These are phyloP conservation scores for Thecophora atra DNA, from an alignment of 2,888 invertebrate genomes.

Conservation along the genomic window DNA sequence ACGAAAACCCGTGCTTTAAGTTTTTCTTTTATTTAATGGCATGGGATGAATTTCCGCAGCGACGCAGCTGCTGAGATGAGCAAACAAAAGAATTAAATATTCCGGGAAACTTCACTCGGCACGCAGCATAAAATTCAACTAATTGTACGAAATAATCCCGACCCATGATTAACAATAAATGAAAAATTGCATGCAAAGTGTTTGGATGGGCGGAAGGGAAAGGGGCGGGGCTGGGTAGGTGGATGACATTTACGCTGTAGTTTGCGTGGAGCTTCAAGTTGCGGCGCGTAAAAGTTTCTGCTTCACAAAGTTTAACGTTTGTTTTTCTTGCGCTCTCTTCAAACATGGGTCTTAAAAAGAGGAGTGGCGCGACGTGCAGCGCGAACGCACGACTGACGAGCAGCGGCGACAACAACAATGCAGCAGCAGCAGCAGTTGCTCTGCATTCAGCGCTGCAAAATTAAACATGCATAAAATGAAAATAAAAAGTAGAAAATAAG, in stretches of 20 bases:
- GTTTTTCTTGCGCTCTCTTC: conserved; percentile 19
- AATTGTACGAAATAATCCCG: conserved; percentile 58
- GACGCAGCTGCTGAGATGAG: conserved; percentile 2
- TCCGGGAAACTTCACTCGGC: conserved; percentile 17
- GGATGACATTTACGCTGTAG: conserved; percentile 10
- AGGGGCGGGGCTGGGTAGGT: not conserved
- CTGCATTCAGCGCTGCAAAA: not conserved
- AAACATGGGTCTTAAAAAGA: not conserved
- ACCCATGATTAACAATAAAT: conserved; percentile 53
- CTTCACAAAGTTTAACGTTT: conserved; percentile 25
- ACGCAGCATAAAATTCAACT: conserved; percentile 50
- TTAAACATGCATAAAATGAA: not conserved
- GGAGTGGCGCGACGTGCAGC: not conserved
- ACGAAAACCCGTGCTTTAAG: not conserved
- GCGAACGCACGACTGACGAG: not conserved
- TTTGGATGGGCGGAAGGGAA: not conserved
- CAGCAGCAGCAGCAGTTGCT: not conserved
- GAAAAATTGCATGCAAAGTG: conserved; percentile 34
- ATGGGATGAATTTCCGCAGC: conserved; percentile 3
- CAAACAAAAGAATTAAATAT: conserved; percentile 32
- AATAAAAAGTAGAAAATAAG: not conserved
- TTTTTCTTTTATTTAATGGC: not conserved
- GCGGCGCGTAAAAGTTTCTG: conserved; percentile 17
- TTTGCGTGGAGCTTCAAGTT: not conserved
- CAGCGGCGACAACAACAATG: not conserved